Evolutionary conservation across 2,888 invertebrate genomes (phyloP), one percentile per base, ranked within the genome.

Genomic region (Mayetiola destructor): DNA sequence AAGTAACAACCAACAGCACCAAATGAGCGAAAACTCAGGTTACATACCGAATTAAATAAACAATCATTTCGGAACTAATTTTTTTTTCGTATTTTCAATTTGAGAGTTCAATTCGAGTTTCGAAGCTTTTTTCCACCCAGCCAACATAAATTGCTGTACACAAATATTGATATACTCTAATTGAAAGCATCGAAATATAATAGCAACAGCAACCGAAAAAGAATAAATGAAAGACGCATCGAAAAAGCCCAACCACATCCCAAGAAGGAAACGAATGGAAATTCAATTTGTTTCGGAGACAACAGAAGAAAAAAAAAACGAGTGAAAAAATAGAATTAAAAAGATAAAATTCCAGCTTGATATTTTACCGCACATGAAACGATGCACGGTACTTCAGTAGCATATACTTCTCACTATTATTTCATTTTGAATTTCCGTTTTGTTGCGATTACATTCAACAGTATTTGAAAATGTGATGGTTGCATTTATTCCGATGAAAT

Each of bases 361-460:
- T 48, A 23, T 48, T 48, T 42, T 48, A 27, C 48, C 48, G 5
- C 16, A 32, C 48, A 23, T n/a, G n/a, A n/a, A n/a, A n/a, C n/a
- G n/a, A n/a, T n/a, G n/a, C n/a, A n/a, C n/a, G n/a, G n/a, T n/a
- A n/a, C n/a, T n/a, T n/a, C n/a, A 48, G 23, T 48, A 27, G n/a
- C 48, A 48, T 27, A 48, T 48, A 48, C 48, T 48, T 48, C 27
- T 48, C 48, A 48, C 48, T 48, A 48, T 48, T 48, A 48, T 48
- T 27, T 48, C 48, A 27, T 48, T 48, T 23, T 48, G 27, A 48
- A 27, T 48, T 48, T 48, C 48, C 48, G 48, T 48, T n/a, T n/a
- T 48, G 48, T 48, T 48, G 27, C 48, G 48, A 48, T 2, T 18
- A 39, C 39, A 39, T 2, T 6, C 18, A 39, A 16, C 4, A 2